Evolutionary conservation across 2,797 vertebrate species (phyloP).

Genomic region (Pachyuromys duprasi): DNA sequence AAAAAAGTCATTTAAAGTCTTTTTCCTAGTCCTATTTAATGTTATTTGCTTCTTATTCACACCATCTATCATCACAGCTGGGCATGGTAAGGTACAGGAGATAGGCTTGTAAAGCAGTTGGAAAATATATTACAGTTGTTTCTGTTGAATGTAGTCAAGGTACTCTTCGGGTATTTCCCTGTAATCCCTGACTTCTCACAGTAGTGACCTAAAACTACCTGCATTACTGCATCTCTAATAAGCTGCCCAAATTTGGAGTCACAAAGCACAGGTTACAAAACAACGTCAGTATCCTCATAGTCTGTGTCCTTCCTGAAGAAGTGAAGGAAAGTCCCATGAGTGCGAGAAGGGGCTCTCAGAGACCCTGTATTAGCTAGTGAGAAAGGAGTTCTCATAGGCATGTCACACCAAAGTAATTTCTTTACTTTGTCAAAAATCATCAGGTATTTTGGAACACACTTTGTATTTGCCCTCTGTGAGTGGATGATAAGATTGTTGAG

Average conservation of each 20-base stretch:
- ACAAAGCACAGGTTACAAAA: constrained; percentile 1
- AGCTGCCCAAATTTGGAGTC: not conserved
- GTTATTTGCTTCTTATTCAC: not conserved
- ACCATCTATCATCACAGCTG: not conserved
- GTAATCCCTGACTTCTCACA: not conserved
- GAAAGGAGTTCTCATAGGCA: not conserved
- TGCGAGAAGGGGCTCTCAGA: not conserved
- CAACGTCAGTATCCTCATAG: constrained; percentile 40
- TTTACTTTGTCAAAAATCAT: not conserved
- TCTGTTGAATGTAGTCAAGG: not conserved
- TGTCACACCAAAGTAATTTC: not conserved
- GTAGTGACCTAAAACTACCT: not conserved
- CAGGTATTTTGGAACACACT: not conserved
- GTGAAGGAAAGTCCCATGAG: constrained; percentile 50
- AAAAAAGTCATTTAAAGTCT: not conserved
- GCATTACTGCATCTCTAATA: not conserved
- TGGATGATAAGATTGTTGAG: not conserved
- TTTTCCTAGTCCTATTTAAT: not conserved
- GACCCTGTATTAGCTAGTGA: not conserved
- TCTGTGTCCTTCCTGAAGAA: constrained; percentile 44
- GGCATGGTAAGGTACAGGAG: not conserved
- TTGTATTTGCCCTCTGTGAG: constrained; percentile 45
- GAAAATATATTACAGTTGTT: not conserved
- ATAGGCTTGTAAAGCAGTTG: not conserved
- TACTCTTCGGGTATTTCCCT: not conserved